These are phyloP conservation scores for Pseudochromis fuscus DNA, from an alignment of 2,797 vertebrate species.

Conservation along the genomic window DNA sequence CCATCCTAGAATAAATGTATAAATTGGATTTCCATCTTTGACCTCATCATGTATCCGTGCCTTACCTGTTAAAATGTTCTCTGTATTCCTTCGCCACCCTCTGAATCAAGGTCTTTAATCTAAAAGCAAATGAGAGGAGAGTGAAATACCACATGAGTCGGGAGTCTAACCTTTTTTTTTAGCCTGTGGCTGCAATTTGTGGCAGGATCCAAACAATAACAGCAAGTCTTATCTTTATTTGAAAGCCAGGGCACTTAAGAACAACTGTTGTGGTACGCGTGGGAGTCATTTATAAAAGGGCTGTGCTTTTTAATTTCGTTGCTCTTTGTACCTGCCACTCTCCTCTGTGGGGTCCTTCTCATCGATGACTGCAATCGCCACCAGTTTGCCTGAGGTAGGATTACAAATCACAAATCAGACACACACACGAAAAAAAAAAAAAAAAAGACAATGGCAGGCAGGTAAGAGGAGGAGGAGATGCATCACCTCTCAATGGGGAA, in stretches of 20 bases:
- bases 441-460: slow-evolving; percentile 57
- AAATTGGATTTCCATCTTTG: slow-evolving; percentile 71
- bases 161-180: slow-evolving; percentile 42
- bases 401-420: slow-evolving; percentile 69
- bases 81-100: slow-evolving; percentile 93
- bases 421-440: slow-evolving; percentile 8
- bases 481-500: slow-evolving; percentile 48
- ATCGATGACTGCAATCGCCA: slow-evolving; percentile 94
- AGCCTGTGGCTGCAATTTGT: slow-evolving; percentile 66
- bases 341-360: slow-evolving; percentile 93
- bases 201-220: slow-evolving; percentile 69
- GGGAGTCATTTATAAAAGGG: slow-evolving; percentile 56
- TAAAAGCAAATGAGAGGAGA: slow-evolving; percentile 79
- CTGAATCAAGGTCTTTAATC: slow-evolving; percentile 94
- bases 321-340: slow-evolving; percentile 89
- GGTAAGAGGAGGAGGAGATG: slow-evolving; percentile 63
- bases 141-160: slow-evolving; percentile 61
- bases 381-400: slow-evolving; percentile 91
- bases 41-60: slow-evolving; percentile 46
- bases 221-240: slow-evolving; percentile 65
- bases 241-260: slow-evolving; percentile 47
- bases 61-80: slow-evolving; percentile 93
- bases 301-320: slow-evolving; percentile 60
- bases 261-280: slow-evolving; percentile 29
- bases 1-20: slow-evolving; percentile 65